These are phyloP conservation scores for Pygoscelis adeliae DNA, from an alignment of 2,113 vertebrate species.

Conservation along the genomic window DNA sequence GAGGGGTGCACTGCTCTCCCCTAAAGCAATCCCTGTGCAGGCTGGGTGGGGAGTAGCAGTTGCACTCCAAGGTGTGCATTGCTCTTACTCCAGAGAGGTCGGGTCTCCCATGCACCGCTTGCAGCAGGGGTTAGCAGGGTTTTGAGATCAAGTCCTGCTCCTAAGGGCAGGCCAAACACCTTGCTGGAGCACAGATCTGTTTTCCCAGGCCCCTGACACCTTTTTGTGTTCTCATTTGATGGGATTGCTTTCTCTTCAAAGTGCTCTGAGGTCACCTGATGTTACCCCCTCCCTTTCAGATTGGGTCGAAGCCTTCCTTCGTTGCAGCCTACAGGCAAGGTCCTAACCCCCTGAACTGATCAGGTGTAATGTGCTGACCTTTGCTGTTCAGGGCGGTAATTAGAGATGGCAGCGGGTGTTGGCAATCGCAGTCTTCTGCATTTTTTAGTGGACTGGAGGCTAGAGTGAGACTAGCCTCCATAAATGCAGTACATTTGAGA, in stretches of 20 bases:
- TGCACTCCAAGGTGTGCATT: neutral
- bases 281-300: neutral
- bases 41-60: neutral
- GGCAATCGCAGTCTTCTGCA: neutral
- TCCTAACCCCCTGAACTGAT: slow-evolving; percentile 4
- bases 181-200: neutral
- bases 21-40: fast-evolving
- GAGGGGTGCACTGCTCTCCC: neutral
- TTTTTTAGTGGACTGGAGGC: neutral
- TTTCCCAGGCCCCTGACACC: neutral
- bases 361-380: slow-evolving; percentile 47
- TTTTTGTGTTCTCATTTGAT: neutral
- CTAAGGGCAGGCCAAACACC: neutral
- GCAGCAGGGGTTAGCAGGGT: neutral
- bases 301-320: neutral
- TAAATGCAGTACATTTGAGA: neutral
- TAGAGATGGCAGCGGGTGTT: neutral
- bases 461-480: neutral
- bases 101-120: fast-evolving
- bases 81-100: neutral
- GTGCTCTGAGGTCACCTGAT: neutral
- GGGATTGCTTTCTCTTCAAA: neutral
- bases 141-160: neutral
- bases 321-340: neutral
- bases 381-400: slow-evolving; percentile 11